Evolutionary conservation across 2,888 invertebrate species (phyloP), one percentile per base, ranked within the genome.

Genomic region (Zonitis immaculata): DNA sequence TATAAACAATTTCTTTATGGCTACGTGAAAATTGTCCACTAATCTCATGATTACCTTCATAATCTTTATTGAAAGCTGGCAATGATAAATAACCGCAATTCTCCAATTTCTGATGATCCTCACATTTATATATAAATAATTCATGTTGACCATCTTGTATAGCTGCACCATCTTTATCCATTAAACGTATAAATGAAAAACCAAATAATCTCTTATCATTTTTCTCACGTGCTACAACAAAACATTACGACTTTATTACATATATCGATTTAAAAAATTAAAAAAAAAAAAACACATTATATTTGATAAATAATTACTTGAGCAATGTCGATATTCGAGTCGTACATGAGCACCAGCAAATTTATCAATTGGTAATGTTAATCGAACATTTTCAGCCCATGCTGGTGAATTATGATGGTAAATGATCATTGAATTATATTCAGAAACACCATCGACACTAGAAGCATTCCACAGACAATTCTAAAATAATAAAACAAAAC

Each of bases 331-430:
- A 72, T 91, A 94, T 76, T 96, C 94, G 63, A 96, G 84, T 55
- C 95, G 82, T 2, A 95, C 85, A 75, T 95, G 95, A 14, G 94
- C 91, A n/a, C 87, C 86, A 32, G 91, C 89, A 77, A 95, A 95
- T 61, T 89, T 89, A 69, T 96, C 95, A 57, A 95, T 87, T 3
- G 95, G 95, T 49, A 96, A 87, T 6, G 91, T 89, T 57, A 96
- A 79, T 56, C 94, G 82, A 42, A 93, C 79, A 63, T 89, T 92
- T 74, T 96, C 96, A 55, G 86, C 87, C 95, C 95, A 97, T 55
- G 87, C 86, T 0, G 96, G 96, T 25, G 88, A 86, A 76, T 96
- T 96, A 77, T 92, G 91, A 78, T 97, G 96, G 73, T 96, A 95
- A 63, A 95, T 82, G 20, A 96, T 91, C 73, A 92, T 83, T 11